Percentiles rank a stretch among this genome's conserved stretches.
phyloP scores from a whole-genome alignment of 2,113 vertebrate genomes.

The Thomomys bottae region DNA sequence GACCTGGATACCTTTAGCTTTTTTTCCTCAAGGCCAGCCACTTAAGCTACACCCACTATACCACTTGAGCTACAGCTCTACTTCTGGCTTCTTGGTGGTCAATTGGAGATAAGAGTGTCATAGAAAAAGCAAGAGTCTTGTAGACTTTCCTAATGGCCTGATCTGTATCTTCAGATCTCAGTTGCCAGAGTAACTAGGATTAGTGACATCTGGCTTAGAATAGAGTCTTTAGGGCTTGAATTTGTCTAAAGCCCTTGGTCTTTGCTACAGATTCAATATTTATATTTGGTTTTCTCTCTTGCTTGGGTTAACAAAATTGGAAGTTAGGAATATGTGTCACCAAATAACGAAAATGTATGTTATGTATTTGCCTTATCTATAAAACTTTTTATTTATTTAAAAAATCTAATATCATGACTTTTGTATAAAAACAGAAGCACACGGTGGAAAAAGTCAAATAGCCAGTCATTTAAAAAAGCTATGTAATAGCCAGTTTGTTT shows the following conservation, averaged over 20 bases:
- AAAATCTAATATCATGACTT: neutral
- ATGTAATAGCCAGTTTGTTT: neutral
- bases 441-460: constrained; percentile 11
- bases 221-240: neutral
- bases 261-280: neutral
- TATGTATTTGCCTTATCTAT: neutral
- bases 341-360: constrained; percentile 32
- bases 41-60: no score
- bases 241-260: neutral
- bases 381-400: neutral
- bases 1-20: no score
- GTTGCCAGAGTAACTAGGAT: no score
- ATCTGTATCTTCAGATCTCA: no score
- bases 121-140: no score
- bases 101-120: no score
- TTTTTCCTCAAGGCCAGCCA: no score
- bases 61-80: no score
- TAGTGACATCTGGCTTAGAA: no score
- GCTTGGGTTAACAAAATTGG: constrained; percentile 28
- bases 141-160: no score
- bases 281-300: neutral
- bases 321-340: neutral
- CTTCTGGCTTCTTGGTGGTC: no score
- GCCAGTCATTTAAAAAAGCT: constrained; percentile 12
- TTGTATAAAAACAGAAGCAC: constrained; percentile 21